phyloP scores from a whole-genome alignment of 2,797 vertebrate genomes.

The Centroberyx gerrardi region DNA sequence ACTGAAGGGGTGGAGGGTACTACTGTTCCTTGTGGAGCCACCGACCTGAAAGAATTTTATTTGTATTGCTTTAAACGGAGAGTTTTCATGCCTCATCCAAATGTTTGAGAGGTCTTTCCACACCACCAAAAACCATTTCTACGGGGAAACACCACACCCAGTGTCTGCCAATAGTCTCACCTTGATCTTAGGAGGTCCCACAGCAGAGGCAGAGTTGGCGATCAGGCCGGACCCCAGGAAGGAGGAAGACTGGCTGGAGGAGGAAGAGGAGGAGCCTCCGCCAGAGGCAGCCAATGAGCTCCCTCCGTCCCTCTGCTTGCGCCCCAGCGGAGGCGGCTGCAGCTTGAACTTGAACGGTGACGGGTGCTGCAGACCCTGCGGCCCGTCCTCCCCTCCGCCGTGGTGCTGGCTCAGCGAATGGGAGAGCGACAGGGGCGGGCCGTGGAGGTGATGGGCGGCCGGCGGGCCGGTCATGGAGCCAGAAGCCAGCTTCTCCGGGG shows the following conservation, averaged over 20 bases:
- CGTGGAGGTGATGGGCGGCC: conserved; percentile 75
- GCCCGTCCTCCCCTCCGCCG: conserved; percentile 54
- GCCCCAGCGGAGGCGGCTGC: conserved; percentile 92
- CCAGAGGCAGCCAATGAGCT: conserved; percentile 50
- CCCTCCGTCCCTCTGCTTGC: conserved; percentile 88
- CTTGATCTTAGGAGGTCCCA: conserved; percentile 85
- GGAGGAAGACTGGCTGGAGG: conserved; percentile 71
- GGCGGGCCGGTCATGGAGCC: conserved; percentile 56
- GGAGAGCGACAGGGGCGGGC: conserved; percentile 68
- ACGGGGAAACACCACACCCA: not conserved
- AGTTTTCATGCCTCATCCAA: not conserved
- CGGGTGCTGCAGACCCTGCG: conserved; percentile 63
- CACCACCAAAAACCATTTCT: not conserved
- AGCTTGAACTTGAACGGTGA: conserved; percentile 94
- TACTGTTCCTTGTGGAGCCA: no score
- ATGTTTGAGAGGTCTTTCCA: not conserved
- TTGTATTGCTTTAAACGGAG: no score
- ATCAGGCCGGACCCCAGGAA: conserved; percentile 65
- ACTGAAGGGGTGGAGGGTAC: no score
- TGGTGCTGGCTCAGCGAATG: conserved; percentile 71
- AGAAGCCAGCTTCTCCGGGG: conserved; percentile 67
- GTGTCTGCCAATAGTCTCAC: conserved; percentile 53
- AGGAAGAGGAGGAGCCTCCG: conserved; percentile 43
- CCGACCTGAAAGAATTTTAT: no score
- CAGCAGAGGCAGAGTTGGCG: conserved; percentile 59